Base-by-base conservation (phyloP, 2,797 vertebrate genomes). In the Alectoris magna region DNA sequence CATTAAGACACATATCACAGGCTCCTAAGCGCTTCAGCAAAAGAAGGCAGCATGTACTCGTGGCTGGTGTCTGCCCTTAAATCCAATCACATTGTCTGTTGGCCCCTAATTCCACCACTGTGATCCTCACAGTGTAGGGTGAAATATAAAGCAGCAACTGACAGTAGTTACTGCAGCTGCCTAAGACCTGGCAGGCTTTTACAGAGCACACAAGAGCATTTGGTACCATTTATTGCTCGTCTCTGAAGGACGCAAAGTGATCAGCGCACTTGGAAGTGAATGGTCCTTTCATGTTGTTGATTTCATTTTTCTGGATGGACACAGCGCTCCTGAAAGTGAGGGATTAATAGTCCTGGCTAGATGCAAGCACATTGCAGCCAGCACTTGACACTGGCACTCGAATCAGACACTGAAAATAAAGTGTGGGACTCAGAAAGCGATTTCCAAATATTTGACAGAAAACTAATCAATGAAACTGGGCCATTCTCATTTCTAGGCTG, bases 381-480 rank as follows among this genome's bases (percentile, higher is more conserved):
- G 90, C 76, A 11, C 75, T 87, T 70, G 36, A 8, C 81, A 10
- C 88, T 18, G 62, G 18, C 2, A 21, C 78, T 34, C 43, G 66
- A 62, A 53, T 62, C 69, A 66, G 71, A 26, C 31, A 6, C 49
- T 24, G 69, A 72, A 75, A 85, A 70, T 34, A 38, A 64, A 86
- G 64, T 17, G 6, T 85, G 89, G 70, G 82, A 68, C 89, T 67
- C 10, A 1, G 84, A 27, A 75, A 66, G 73, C 58, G 79, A 36
- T 91, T 88, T 94, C 93, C 93, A 92, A 95, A 93, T 94, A 94
- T 93, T 96, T 95, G 89, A 62, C 83, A 62, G 82, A 63, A 74
- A 53, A 3, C 73, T 84, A 66, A n/a, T 51, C 46, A n/a, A 70
- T 24, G 59, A 66, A 38, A 39, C 27, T 1, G 48, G 15, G 67